Percentiles rank a stretch among this genome's conserved stretches.
Conservation (phyloP, 2,797 vertebrate species). For the Falco biarmicus region DNA sequence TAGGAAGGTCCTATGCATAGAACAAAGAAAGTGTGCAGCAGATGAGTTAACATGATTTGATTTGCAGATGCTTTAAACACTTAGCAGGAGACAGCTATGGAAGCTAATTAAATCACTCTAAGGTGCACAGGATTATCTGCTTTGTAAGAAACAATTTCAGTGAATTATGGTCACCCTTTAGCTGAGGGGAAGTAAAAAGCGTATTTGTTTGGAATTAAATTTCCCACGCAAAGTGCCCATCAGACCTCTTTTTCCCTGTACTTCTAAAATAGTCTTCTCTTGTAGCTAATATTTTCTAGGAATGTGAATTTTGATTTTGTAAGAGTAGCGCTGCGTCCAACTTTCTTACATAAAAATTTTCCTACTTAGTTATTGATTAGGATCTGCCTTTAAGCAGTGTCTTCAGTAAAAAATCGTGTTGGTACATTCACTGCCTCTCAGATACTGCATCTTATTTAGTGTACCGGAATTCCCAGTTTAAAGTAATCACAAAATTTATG, state of each 20-base stretch:
- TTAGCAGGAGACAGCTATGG: slow-evolving; percentile 81
- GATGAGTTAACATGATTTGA: slow-evolving; percentile 83
- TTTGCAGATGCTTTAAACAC: slow-evolving; percentile 85
- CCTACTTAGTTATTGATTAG: slow-evolving; percentile 73
- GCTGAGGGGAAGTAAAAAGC: slow-evolving; percentile 69
- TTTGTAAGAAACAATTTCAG: slow-evolving; percentile 81
- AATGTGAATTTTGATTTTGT: slow-evolving; percentile 61
- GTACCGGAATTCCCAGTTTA: slow-evolving; percentile 99
- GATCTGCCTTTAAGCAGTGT: slow-evolving; percentile 69
- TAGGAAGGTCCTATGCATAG: slow-evolving; percentile 75
- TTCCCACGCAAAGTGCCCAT: slow-evolving; percentile 71
- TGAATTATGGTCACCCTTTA: slow-evolving; percentile 76
- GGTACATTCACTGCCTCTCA: slow-evolving; percentile 75
- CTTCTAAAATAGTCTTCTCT: slow-evolving; percentile 8
- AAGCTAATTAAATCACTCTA: slow-evolving; percentile 82
- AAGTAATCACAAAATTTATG: slow-evolving; percentile 99
- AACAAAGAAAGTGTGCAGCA: slow-evolving; percentile 75
- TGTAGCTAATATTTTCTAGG: slow-evolving; percentile 22
- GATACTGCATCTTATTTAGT: slow-evolving; percentile 91
- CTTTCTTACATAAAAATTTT: slow-evolving; percentile 49
- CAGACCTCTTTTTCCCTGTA: not conserved
- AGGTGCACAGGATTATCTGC: slow-evolving; percentile 81
- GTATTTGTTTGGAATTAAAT: slow-evolving; percentile 78
- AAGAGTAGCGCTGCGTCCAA: slow-evolving; percentile 45
- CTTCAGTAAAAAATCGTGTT: slow-evolving; percentile 69